Conservation (phyloP, 1,140 invertebrate species). For the Drosophila novamexicana region DNA sequence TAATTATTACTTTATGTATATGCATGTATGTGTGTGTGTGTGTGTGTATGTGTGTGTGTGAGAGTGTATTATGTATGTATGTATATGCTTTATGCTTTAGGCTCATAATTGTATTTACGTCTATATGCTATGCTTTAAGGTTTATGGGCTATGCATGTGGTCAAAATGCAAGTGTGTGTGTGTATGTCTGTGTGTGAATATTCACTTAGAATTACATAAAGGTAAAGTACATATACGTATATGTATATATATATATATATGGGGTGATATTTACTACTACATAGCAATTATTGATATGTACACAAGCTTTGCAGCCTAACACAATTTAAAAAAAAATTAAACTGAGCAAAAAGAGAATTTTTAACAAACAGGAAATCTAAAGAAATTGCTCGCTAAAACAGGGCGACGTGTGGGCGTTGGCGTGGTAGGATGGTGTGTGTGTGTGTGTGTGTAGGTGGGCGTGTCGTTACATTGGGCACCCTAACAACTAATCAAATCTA, state of each 20-base stretch:
- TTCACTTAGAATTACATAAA: conserved; percentile 64
- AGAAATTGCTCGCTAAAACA: conserved; percentile 43
- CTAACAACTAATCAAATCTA: conserved; percentile 37
- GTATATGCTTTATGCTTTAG: conserved; percentile 44
- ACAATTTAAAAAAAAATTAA: conserved; percentile 35
- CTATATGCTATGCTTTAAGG: conserved; percentile 39
- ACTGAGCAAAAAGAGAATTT: conserved; percentile 8
- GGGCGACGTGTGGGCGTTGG: not conserved
- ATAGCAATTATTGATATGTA: conserved; percentile 75
- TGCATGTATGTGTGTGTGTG: conserved; percentile 21
- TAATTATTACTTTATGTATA: conserved; percentile 61
- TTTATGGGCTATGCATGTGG: conserved; percentile 10
- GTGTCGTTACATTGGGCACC: conserved; percentile 32
- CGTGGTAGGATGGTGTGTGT: not conserved
- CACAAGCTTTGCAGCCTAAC: conserved; percentile 65
- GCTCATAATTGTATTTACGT: conserved; percentile 62
- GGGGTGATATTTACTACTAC: conserved; percentile 30
- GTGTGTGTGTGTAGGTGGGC: not conserved
- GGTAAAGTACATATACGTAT: conserved; percentile 32
- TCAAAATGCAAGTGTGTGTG: conserved; percentile 30
- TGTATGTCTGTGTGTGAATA: conserved; percentile 40
- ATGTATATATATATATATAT: conserved; percentile 12
- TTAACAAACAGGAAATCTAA: conserved; percentile 27
- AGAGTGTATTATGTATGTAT: conserved; percentile 41
- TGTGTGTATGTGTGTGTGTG: conserved; percentile 39